Percentiles rank a stretch among this genome's conserved stretches.
These are phyloP conservation scores for Bergia puertoricense DNA, from an alignment of 92 coral and sea anemone genomes.

Conservation along the genomic window DNA sequence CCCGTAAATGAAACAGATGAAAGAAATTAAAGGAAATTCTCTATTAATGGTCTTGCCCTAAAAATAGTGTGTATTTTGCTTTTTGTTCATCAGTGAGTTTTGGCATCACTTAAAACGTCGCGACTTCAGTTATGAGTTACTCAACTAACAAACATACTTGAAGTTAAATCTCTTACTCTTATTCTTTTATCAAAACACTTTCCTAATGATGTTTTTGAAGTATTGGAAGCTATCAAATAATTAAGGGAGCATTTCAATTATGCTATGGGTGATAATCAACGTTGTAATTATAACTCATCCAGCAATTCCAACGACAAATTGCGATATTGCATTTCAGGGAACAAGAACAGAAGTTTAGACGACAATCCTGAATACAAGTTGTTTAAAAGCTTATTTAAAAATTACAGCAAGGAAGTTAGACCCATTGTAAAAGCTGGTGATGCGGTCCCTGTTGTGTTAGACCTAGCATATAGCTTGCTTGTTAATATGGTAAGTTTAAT, in stretches of 20 bases:
- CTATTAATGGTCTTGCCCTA: not conserved
- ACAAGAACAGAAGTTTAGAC: not conserved
- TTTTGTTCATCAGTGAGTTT: not conserved
- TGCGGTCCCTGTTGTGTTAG: constrained; percentile 14
- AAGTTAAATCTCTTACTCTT: not conserved
- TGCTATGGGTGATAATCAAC: not conserved
- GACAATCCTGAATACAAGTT: constrained; percentile 33
- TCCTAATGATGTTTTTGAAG: not conserved
- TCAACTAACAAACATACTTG: too few species aligned
- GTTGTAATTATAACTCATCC: not conserved
- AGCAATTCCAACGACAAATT: too few species aligned
- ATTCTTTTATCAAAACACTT: not conserved
- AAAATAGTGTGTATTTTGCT: not conserved
- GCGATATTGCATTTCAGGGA: not conserved
- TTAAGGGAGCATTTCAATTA: not conserved
- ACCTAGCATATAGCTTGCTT: constrained; percentile 37
- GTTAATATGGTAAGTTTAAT: constrained; percentile 35
- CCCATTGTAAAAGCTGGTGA: constrained; percentile 31
- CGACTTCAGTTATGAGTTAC: too few species aligned
- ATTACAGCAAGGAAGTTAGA: constrained; percentile 38
- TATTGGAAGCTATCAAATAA: not conserved
- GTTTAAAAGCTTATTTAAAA: constrained; percentile 14
- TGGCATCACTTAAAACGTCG: not conserved
- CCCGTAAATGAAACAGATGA: not conserved
- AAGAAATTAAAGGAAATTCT: too few species aligned